Evolutionary conservation across 1,140 invertebrate species (phyloP).

Genomic region (Solenopsis invicta): DNA sequence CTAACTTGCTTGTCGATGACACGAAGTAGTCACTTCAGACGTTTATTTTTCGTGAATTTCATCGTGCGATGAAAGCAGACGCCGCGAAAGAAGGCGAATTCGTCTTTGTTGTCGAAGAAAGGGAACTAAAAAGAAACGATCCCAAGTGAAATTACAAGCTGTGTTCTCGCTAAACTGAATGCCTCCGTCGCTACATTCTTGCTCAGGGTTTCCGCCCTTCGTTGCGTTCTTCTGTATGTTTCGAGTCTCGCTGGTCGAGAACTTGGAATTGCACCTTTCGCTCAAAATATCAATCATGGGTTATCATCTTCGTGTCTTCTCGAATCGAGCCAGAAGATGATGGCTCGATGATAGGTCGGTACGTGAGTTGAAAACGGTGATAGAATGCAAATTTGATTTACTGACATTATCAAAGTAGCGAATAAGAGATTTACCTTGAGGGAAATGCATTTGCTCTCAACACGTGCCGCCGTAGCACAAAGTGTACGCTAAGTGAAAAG

Average conservation of each 20-base stretch:
- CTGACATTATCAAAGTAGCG: not conserved
- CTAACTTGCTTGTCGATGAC: not conserved
- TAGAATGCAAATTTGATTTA: not conserved
- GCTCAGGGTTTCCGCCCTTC: conserved; percentile 43
- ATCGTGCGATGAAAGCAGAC: not conserved
- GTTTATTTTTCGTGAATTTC: conserved; percentile 22
- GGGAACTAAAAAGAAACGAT: conserved; percentile 58
- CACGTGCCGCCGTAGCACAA: not conserved
- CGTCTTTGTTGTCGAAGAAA: conserved; percentile 30
- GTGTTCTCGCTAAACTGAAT: conserved; percentile 45
- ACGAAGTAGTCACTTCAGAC: not conserved
- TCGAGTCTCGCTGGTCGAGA: not conserved
- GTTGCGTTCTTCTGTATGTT: not conserved
- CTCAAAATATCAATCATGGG: conserved; percentile 32
- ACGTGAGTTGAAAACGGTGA: not conserved
- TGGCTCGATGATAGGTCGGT: not conserved
- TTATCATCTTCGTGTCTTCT: conserved; percentile 22
- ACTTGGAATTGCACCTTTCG: conserved; percentile 22
- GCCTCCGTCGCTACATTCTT: not conserved
- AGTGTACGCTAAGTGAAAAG: not conserved
- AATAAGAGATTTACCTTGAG: not conserved
- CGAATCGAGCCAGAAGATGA: not conserved
- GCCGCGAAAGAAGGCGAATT: not conserved
- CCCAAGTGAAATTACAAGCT: conserved; percentile 55
- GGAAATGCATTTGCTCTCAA: not conserved